phyloP scores from a whole-genome alignment of 2,888 invertebrate species.

The Lasioglossum figueresi region DNA sequence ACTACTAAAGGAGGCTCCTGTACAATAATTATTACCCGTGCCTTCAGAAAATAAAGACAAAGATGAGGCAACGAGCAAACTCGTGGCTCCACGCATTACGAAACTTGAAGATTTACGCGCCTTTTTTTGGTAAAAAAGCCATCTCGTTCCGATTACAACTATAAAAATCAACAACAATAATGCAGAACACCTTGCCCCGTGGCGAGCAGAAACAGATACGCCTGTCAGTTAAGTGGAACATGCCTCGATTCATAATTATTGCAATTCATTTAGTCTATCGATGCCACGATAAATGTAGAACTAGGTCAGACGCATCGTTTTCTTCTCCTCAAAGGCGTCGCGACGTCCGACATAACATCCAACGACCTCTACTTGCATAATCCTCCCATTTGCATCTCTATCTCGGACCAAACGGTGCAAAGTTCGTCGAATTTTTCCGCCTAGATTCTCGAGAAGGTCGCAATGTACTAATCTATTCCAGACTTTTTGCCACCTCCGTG shows the following conservation, averaged over 20 bases:
- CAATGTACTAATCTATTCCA: neutral
- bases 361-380: constrained; percentile 20
- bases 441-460: constrained; percentile 18
- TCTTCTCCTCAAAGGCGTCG: neutral
- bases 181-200: neutral
- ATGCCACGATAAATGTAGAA: neutral
- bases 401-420: constrained; percentile 1
- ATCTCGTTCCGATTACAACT: neutral
- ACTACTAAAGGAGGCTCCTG: neutral
- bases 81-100: neutral
- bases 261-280: neutral
- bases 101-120: neutral
- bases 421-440: constrained; percentile 45
- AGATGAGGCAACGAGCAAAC: neutral
- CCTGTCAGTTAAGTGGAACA: constrained; percentile 14
- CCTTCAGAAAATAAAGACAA: neutral
- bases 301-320: constrained; percentile 27
- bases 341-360: neutral
- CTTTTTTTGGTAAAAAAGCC: neutral
- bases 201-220: neutral
- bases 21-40: neutral
- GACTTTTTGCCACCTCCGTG: neutral
- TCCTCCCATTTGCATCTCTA: neutral
- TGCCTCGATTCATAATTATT: neutral
- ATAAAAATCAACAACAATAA: neutral